These are phyloP conservation scores for Zaprionus camerounensis DNA, from an alignment of 1,140 invertebrate species.

Conservation along the genomic window DNA sequence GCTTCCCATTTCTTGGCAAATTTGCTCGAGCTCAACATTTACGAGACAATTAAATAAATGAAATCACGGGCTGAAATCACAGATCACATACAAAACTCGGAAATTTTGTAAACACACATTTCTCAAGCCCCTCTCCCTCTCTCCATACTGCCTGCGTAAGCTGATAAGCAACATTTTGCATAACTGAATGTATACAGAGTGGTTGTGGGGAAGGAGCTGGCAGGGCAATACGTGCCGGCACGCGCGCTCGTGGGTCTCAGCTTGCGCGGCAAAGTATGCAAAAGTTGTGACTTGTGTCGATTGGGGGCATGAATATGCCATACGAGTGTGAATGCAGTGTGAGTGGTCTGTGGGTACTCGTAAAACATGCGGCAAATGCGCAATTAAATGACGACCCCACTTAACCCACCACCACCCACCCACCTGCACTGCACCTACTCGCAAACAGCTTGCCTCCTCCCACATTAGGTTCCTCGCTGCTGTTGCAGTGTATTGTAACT, in stretches of 20 bases:
- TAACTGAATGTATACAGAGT: constrained; percentile 39
- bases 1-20: background rate
- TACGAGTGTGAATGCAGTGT: background rate
- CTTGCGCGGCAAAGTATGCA: constrained; percentile 52
- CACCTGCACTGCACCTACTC: too few species aligned
- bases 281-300: constrained; percentile 22
- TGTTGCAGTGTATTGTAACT: constrained; percentile 24
- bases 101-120: constrained; percentile 1
- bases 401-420: background rate
- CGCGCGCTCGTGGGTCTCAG: constrained; percentile 29
- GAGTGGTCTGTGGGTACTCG: constrained; percentile 33
- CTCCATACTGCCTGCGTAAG: background rate
- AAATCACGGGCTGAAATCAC: constrained; percentile 2
- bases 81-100: constrained; percentile 2
- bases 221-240: constrained; percentile 41
- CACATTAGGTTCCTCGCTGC: constrained; percentile 1
- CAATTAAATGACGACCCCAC: constrained; percentile 65
- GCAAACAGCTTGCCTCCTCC: background rate
- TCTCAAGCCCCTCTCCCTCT: too few species aligned
- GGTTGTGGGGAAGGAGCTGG: background rate
- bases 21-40: background rate
- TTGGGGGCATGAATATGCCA: constrained; percentile 31
- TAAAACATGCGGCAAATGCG: constrained; percentile 74
- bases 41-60: constrained; percentile 2
- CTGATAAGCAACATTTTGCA: constrained; percentile 65